Conservation (phyloP, 2,888 invertebrate species). For the Brachypterus glaber region DNA sequence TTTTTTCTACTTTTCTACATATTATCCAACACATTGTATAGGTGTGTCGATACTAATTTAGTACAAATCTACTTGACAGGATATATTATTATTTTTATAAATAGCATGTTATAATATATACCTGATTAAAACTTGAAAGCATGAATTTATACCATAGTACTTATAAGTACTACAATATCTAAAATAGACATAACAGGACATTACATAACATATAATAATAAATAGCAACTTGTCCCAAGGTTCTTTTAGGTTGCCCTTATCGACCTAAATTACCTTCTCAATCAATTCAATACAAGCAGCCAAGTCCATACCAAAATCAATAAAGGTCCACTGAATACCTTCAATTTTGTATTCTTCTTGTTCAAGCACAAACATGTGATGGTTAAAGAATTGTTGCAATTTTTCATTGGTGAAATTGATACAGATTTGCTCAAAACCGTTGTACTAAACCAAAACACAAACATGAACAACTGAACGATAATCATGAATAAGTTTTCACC, state of each 20-base stretch:
- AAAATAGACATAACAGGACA: background rate
- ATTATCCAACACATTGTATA: background rate
- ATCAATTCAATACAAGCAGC: slow-evolving; percentile 92
- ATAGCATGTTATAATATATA: too few species aligned
- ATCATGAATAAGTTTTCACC: slow-evolving; percentile 7
- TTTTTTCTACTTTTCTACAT: background rate
- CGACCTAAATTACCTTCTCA: slow-evolving; percentile 71
- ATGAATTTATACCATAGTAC: too few species aligned
- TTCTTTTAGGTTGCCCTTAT: slow-evolving; percentile 1
- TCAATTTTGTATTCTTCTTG: slow-evolving; percentile 94
- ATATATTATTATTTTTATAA: too few species aligned
- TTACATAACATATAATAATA: background rate
- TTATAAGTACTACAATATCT: too few species aligned
- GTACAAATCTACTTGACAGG: too few species aligned
- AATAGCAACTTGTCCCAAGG: background rate
- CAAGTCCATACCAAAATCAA: slow-evolving; percentile 96
- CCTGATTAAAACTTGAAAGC: too few species aligned
- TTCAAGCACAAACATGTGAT: slow-evolving; percentile 96
- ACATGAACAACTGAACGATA: slow-evolving; percentile 22
- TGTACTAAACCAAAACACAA: slow-evolving; percentile 52
- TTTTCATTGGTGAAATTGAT: slow-evolving; percentile 98
- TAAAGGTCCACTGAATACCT: slow-evolving; percentile 92
- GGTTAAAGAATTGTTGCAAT: slow-evolving; percentile 97
- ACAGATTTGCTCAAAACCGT: slow-evolving; percentile 96
- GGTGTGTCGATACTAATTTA: too few species aligned